Percentiles rank a stretch among this genome's conserved stretches.
Evolutionary conservation across 2,888 invertebrate genomes (phyloP).

Genomic region (Omphaloscelis lunosa): DNA sequence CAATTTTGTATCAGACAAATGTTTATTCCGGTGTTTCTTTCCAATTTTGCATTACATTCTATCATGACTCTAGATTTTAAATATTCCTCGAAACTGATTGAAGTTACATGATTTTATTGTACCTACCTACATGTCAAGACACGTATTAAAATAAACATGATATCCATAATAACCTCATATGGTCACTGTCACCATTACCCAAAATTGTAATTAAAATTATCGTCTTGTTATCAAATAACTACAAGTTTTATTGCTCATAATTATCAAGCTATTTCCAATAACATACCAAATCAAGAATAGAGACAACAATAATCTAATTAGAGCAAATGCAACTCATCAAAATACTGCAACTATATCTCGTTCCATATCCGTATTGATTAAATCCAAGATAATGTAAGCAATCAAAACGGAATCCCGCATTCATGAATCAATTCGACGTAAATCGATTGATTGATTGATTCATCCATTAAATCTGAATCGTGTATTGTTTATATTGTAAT

Average conservation of each 20-base stretch:
- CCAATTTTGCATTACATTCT: no score
- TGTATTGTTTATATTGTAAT: slow-evolving; percentile 65
- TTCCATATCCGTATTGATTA: slow-evolving; percentile 46
- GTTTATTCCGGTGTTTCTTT: no score
- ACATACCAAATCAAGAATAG: background rate
- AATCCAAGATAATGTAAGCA: slow-evolving; percentile 56
- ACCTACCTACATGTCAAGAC: no score
- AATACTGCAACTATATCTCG: background rate
- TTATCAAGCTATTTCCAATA: background rate
- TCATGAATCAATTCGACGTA: slow-evolving; percentile 51
- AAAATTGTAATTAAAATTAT: background rate
- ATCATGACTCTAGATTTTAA: no score
- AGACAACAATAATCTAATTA: slow-evolving; percentile 20
- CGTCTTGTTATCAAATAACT: background rate
- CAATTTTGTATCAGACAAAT: no score
- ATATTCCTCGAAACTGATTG: no score
- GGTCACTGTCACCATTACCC: background rate
- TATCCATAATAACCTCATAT: no score
- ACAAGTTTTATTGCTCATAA: slow-evolving; percentile 5
- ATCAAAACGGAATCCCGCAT: slow-evolving; percentile 49
- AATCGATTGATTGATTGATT: slow-evolving; percentile 60
- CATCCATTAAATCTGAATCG: slow-evolving; percentile 52
- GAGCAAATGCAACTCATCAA: slow-evolving; percentile 3
- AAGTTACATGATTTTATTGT: no score
- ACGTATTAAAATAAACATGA: no score